A percentile compares a stretch with the other conserved stretches of the same genome.
Evolutionary conservation across 2,113 vertebrate species (phyloP).

Genomic region (Plectropomus leopardus): DNA sequence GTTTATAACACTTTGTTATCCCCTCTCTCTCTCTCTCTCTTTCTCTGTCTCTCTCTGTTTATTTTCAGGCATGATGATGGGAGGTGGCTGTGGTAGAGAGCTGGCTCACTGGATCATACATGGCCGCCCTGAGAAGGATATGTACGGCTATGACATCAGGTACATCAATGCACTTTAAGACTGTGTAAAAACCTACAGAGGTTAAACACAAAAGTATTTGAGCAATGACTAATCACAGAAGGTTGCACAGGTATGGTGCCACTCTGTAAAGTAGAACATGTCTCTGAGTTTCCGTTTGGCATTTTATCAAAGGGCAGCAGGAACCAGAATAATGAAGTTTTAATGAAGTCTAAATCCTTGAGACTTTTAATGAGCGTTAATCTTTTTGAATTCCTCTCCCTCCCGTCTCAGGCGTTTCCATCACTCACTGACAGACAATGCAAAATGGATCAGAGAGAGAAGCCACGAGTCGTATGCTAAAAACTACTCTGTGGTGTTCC

Average conservation of each 20-base stretch:
- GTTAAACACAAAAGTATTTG: neutral
- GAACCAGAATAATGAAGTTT: slow-evolving; percentile 3
- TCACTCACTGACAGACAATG: slow-evolving; percentile 87
- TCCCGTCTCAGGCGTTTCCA: slow-evolving; percentile 91
- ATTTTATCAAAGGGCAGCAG: slow-evolving; percentile 9
- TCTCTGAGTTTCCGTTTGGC: neutral
- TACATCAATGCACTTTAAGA: slow-evolving; percentile 18
- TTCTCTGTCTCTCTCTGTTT: slow-evolving; percentile 8
- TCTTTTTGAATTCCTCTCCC: neutral
- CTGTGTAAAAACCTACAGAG: neutral
- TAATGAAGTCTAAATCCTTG: slow-evolving; percentile 9
- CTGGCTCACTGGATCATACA: slow-evolving; percentile 95
- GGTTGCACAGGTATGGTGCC: neutral
- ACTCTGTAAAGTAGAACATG: neutral
- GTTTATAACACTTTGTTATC: neutral
- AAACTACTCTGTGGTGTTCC: slow-evolving; percentile 96
- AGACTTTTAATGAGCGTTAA: slow-evolving; percentile 31
- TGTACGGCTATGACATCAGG: slow-evolving; percentile 98
- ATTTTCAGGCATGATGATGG: slow-evolving; percentile 95
- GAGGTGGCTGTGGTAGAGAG: slow-evolving; percentile 95
- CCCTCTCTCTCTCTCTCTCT: neutral
- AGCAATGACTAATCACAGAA: neutral
- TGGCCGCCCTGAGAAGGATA: slow-evolving; percentile 95
- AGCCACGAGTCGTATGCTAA: slow-evolving; percentile 98
- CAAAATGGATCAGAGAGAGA: slow-evolving; percentile 92